Evolutionary conservation across 2,888 invertebrate genomes (phyloP).

Genomic region (Salticus scenicus): DNA sequence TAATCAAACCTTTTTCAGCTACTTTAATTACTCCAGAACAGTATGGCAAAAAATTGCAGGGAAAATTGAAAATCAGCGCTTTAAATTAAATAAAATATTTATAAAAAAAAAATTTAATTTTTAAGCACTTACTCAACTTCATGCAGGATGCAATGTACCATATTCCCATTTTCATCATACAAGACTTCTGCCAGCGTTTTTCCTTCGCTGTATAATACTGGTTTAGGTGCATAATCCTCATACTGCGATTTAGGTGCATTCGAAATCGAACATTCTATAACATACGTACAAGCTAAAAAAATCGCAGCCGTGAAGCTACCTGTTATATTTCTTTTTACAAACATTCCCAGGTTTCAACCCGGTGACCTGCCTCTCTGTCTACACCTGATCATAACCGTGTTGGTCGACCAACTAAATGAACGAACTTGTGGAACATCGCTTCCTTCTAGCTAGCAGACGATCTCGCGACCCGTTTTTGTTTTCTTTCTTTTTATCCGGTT

Average conservation of each 20-base stretch:
- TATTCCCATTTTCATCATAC: slow-evolving; percentile 31
- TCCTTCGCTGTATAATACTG: slow-evolving; percentile 44
- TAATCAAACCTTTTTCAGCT: no score
- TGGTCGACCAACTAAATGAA: slow-evolving; percentile 36
- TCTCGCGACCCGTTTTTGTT: not conserved
- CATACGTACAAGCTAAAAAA: not conserved
- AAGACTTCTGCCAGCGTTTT: slow-evolving; percentile 59
- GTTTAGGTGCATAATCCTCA: slow-evolving; percentile 16
- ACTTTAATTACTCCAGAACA: no score
- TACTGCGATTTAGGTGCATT: not conserved
- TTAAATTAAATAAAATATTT: no score
- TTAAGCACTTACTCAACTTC: slow-evolving; percentile 62
- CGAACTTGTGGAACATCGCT: slow-evolving; percentile 15
- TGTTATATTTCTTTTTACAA: not conserved
- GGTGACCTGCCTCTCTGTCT: slow-evolving; percentile 44
- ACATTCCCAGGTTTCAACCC: slow-evolving; percentile 38
- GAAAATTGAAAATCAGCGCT: no score
- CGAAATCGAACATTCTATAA: not conserved
- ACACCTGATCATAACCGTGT: slow-evolving; percentile 56
- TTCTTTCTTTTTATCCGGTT: slow-evolving; percentile 37
- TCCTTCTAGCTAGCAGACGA: not conserved
- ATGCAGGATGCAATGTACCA: slow-evolving; percentile 55
- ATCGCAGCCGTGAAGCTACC: not conserved
- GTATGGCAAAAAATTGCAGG: no score
- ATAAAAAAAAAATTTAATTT: no score